Evolutionary conservation across 2,888 invertebrate species (phyloP).

Genomic region (Ptychoptera albimana): DNA sequence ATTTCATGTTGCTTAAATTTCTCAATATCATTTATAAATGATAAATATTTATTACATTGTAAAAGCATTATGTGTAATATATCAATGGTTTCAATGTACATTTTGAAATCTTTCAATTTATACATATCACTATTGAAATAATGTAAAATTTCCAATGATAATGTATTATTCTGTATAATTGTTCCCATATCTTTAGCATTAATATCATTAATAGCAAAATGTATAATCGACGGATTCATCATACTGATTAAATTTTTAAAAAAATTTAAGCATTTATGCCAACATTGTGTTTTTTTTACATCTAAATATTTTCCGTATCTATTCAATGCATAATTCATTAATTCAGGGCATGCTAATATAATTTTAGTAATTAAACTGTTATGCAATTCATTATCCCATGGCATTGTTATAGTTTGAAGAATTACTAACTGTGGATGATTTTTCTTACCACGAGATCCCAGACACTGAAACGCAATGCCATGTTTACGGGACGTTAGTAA

Average conservation of each 20-base stretch:
- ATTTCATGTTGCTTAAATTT: conserved; percentile 19
- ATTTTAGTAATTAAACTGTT: conserved; percentile 45
- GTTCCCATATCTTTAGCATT: conserved; percentile 22
- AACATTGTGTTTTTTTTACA: no score
- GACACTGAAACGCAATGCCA: conserved; percentile 63
- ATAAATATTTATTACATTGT: conserved; percentile 27
- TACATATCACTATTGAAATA: conserved; percentile 14
- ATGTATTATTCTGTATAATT: conserved; percentile 25
- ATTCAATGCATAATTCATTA: conserved; percentile 17
- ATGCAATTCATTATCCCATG: conserved; percentile 52
- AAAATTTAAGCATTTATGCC: not conserved
- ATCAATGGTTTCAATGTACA: conserved; percentile 24
- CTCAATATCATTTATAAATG: conserved; percentile 20
- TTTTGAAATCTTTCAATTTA: conserved; percentile 2
- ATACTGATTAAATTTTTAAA: conserved; percentile 4
- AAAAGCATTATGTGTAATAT: conserved; percentile 25
- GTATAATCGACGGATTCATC: conserved; percentile 7
- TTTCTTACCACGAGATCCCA: conserved; percentile 23
- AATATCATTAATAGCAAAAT: conserved; percentile 16
- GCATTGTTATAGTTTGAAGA: conserved; percentile 44
- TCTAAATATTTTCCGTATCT: no score
- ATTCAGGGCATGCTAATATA: conserved; percentile 51
- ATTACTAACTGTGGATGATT: conserved; percentile 30
- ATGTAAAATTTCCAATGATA: conserved; percentile 22
- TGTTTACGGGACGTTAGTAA: conserved; percentile 59